phyloP scores from a whole-genome alignment of 2,797 vertebrate species.

The Galaxias olidus region DNA sequence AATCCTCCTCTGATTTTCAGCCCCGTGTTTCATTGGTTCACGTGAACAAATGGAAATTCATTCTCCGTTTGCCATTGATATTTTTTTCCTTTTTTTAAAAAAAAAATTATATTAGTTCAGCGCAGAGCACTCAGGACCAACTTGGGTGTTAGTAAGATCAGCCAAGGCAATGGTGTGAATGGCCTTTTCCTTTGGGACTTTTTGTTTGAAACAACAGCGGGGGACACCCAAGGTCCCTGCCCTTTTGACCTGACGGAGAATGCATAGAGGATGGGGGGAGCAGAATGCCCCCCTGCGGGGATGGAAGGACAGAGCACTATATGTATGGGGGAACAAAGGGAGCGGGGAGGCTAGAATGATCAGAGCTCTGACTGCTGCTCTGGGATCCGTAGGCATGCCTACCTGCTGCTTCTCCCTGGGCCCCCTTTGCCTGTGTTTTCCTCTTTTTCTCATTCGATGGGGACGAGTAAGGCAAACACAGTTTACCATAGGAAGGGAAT shows the following conservation, averaged over 20 bases:
- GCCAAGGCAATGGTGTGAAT: constrained; percentile 30
- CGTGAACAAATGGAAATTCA: neutral
- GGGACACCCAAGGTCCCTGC: constrained; percentile 40
- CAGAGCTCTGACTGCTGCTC: constrained; percentile 47
- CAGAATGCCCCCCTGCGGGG: constrained; percentile 50
- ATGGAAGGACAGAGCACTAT: constrained; percentile 57
- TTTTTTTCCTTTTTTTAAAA: too few relatives aligned
- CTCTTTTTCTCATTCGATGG: constrained; percentile 48
- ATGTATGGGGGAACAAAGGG: constrained; percentile 58
- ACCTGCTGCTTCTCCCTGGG: constrained; percentile 55
- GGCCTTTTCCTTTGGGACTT: constrained; percentile 35
- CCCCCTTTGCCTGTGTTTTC: constrained; percentile 29
- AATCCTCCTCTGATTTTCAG: constrained; percentile 15
- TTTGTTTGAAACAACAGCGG: constrained; percentile 55
- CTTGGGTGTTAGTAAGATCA: constrained; percentile 11
- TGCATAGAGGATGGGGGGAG: constrained; percentile 44
- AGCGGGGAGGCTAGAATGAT: constrained; percentile 47
- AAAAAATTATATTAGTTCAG: too few relatives aligned
- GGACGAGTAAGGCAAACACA: constrained; percentile 35
- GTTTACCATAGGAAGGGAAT: constrained; percentile 32
- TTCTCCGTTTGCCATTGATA: too few relatives aligned
- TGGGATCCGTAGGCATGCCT: constrained; percentile 46
- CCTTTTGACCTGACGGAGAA: constrained; percentile 65
- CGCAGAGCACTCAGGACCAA: neutral
- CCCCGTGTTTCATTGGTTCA: neutral